Base-by-base conservation (phyloP, 2,888 invertebrate genomes). In the Pegoplata infirma region DNA sequence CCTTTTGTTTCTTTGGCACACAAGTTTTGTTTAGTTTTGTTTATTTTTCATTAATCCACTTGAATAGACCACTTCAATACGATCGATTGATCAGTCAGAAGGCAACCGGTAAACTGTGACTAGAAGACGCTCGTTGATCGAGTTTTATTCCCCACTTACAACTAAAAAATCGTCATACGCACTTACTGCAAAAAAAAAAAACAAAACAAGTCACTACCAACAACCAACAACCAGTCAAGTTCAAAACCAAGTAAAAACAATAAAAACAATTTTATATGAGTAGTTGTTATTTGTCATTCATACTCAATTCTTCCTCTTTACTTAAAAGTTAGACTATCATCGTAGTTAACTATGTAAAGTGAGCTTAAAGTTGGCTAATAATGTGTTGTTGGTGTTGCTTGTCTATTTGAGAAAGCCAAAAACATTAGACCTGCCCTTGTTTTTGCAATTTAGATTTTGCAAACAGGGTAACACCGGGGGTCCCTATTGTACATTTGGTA, bases 71-170 rank as follows among this genome's bases (percentile, higher is more conserved):
- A 72, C 71, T 79, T 63, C 51, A 72, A 74, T 79, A 77, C 85
- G 86, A 84, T 87, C 86, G 85, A 86, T 86, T 85, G 86, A 86
- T 86, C 89, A 87, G 87, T 86, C 86, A 87, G 89, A 89, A 89
- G 88, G 89, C 89, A 89, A 88, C 88, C 88, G 88, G 87, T 89
- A 87, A 88, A 90, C 90, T 90, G 90, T 90, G 89, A 86, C 88
- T 89, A 86, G 85, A 87, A 88, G 84, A 85, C 85, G 84, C 81
- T 84, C 83, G 87, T 85, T 86, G 86, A 88, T 87, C 89, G 89
- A 89, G 89, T 90, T 90, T 90, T 90, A 90, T 90, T 90, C 89
- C 87, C 87, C 85, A 84, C 85, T 71, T 75, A 79, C 75, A 75
- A 72, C 67, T 63, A 61, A 79, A 25, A 40, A 75, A 64, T 68